phyloP scores from a whole-genome alignment of 2,888 invertebrate genomes.

The Drosophila dives region DNA sequence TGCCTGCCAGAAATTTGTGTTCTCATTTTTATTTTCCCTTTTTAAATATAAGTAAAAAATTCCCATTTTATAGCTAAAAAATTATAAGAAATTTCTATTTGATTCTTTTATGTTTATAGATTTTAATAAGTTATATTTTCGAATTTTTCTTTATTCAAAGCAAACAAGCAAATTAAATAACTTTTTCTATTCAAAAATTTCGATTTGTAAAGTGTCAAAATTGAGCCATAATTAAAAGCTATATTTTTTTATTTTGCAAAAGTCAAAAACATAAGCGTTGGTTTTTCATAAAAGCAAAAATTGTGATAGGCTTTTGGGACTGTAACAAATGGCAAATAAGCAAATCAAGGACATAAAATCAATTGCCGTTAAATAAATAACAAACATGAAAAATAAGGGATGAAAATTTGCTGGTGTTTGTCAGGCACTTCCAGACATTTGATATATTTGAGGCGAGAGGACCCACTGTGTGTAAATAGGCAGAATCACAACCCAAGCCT shows the following conservation, averaged over 20 bases:
- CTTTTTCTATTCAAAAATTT: background rate
- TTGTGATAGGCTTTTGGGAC: background rate
- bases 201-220: background rate
- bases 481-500: conserved; percentile 45
- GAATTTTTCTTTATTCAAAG: background rate
- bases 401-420: background rate
- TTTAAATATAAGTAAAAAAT: background rate
- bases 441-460: background rate
- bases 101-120: background rate
- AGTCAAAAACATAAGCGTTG: background rate
- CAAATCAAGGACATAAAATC: conserved; percentile 3
- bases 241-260: background rate
- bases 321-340: background rate
- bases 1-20: background rate
- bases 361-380: conserved; percentile 5
- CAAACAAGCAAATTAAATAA: background rate
- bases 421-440: background rate
- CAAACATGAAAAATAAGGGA: background rate
- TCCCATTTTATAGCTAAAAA: background rate
- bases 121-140: background rate
- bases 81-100: background rate
- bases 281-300: background rate
- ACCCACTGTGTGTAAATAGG: conserved; percentile 46
- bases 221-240: background rate
- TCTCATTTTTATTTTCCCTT: background rate